Percentiles rank a stretch among this genome's conserved stretches.
Evolutionary conservation across 2,797 vertebrate genomes (phyloP).

Genomic region (Chrosomus eos): DNA sequence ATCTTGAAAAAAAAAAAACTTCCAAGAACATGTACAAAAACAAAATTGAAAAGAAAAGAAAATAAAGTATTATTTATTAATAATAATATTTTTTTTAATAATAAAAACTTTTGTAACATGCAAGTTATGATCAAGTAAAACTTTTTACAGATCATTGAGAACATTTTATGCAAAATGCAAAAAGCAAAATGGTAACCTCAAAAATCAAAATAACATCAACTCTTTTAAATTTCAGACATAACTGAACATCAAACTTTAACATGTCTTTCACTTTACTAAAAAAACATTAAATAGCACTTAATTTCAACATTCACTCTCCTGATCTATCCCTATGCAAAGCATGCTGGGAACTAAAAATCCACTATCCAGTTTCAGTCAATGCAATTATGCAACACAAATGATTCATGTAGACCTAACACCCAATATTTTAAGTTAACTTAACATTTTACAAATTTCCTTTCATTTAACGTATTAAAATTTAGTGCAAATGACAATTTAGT

Average conservation of each 20-base stretch:
- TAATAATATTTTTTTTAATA: no score
- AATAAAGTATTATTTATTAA: not conserved
- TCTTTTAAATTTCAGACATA: not conserved
- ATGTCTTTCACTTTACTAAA: no score
- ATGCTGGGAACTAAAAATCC: not conserved
- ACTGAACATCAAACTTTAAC: not conserved
- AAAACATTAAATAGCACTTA: not conserved
- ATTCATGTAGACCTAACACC: not conserved
- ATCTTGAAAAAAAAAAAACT: not conserved
- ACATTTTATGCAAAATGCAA: not conserved
- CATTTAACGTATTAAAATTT: not conserved
- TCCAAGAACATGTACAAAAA: not conserved
- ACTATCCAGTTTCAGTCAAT: not conserved
- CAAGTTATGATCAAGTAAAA: no score
- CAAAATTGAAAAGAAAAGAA: not conserved
- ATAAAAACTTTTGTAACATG: no score
- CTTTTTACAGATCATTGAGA: not conserved
- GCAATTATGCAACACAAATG: not conserved
- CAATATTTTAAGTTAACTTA: not conserved
- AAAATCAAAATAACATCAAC: not conserved
- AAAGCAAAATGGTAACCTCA: not conserved
- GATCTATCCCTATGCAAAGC: not conserved
- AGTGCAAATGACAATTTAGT: no score
- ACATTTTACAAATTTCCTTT: not conserved
- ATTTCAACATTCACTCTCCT: not conserved